phyloP scores from a whole-genome alignment of 1,140 invertebrate genomes.

The Rhagoletis zephyria region DNA sequence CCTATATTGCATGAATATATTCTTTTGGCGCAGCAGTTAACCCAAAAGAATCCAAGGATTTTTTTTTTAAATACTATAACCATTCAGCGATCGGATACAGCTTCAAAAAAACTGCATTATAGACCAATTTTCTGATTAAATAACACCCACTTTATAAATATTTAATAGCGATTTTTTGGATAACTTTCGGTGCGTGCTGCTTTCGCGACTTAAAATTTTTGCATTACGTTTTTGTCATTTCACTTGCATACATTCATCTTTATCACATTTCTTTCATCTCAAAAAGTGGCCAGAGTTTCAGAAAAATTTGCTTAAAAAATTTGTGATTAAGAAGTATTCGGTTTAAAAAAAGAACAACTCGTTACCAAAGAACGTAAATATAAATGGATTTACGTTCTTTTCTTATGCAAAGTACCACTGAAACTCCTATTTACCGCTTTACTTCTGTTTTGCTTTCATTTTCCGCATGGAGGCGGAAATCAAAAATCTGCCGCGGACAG shows the following conservation, averaged over 20 bases:
- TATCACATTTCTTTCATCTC: neutral
- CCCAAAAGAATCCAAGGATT: neutral
- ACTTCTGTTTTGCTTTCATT: too few relatives aligned
- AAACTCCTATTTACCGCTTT: too few relatives aligned
- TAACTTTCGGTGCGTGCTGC: neutral
- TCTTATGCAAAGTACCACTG: too few relatives aligned
- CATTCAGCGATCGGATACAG: neutral
- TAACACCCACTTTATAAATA: slow-evolving; percentile 1
- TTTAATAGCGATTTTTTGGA: neutral
- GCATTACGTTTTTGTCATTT: neutral
- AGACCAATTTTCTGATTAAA: neutral
- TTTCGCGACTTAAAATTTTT: slow-evolving; percentile 37
- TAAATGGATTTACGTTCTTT: too few relatives aligned
- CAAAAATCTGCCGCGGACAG: too few relatives aligned
- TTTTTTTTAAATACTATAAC: neutral
- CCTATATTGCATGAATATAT: slow-evolving; percentile 26
- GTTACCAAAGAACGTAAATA: too few relatives aligned
- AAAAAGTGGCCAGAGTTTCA: slow-evolving; percentile 6
- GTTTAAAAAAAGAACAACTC: too few relatives aligned
- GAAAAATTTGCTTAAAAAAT: neutral
- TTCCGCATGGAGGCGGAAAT: too few relatives aligned
- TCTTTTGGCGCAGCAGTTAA: neutral
- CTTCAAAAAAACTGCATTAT: neutral
- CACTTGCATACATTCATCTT: neutral
- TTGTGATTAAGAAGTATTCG: too few relatives aligned